These are phyloP conservation scores for Lamellibrachia satsuma DNA, from an alignment of 2,888 invertebrate species.

Conservation along the genomic window DNA sequence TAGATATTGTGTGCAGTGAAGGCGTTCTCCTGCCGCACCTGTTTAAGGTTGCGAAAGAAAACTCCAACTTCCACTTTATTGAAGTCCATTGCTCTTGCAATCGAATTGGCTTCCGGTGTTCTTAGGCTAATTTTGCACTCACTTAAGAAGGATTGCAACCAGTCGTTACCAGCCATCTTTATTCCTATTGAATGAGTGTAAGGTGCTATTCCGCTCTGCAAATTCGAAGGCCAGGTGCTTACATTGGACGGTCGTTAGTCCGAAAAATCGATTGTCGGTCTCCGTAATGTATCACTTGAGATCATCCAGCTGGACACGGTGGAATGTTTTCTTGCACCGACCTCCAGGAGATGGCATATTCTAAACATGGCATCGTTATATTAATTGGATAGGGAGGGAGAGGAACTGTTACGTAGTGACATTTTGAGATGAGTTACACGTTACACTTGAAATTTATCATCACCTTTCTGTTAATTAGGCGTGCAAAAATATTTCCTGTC, in stretches of 20 bases:
- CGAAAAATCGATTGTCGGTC: conserved; percentile 35
- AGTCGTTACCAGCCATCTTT: conserved; percentile 41
- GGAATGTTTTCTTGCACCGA: too few species aligned
- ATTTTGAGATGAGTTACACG: too few species aligned
- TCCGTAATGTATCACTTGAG: conserved; percentile 26
- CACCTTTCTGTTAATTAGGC: too few species aligned
- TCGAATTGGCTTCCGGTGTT: conserved; percentile 35
- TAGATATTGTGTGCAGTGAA: too few species aligned
- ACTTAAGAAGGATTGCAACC: conserved; percentile 39
- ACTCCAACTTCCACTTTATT: conserved; percentile 35
- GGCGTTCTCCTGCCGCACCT: too few species aligned
- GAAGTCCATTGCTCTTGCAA: conserved; percentile 39
- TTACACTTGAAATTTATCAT: too few species aligned
- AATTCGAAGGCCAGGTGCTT: conserved; percentile 38
- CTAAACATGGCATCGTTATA: background rate
- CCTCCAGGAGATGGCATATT: background rate
- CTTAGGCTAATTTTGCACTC: conserved; percentile 36
- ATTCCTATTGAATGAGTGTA: conserved; percentile 36
- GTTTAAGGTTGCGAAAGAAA: conserved; percentile 34
- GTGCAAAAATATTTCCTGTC: too few species aligned
- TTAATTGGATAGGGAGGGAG: too few species aligned
- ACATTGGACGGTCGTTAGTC: conserved; percentile 33
- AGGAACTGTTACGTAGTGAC: too few species aligned
- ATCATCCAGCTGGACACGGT: background rate
- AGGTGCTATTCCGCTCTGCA: conserved; percentile 30